phyloP scores from a whole-genome alignment of 2,797 vertebrate species.

The Nannoperca obscura region DNA sequence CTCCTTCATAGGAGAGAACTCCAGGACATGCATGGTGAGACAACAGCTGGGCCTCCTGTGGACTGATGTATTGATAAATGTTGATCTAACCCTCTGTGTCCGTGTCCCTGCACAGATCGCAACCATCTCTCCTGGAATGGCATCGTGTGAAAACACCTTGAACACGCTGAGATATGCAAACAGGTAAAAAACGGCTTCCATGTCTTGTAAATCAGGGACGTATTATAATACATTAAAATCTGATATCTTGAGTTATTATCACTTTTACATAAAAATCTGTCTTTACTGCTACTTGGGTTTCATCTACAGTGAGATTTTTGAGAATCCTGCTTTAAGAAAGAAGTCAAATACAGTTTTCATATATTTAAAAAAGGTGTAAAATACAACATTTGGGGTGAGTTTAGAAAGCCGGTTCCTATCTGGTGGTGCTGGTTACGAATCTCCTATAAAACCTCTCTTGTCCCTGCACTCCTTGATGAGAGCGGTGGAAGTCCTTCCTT shows the following conservation, averaged over 20 bases:
- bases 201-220: not conserved
- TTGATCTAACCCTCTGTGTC: not conserved
- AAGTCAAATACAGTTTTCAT: not conserved
- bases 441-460: too few species aligned
- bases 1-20: constrained; percentile 99
- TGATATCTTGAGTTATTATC: not conserved
- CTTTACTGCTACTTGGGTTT: too few species aligned
- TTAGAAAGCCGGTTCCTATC: too few species aligned
- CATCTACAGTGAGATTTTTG: too few species aligned
- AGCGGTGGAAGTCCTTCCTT: not conserved
- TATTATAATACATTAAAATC: not conserved
- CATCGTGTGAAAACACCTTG: constrained; percentile 98
- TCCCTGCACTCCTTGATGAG: too few species aligned
- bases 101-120: constrained; percentile 88
- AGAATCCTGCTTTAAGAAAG: not conserved
- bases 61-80: too few species aligned
- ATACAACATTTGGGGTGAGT: too few species aligned
- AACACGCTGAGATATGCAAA: constrained; percentile 98
- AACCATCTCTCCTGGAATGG: constrained; percentile 98
- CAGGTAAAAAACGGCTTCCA: constrained; percentile 84
- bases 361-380: too few species aligned
- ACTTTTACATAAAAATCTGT: not conserved
- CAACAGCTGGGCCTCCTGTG: too few species aligned
- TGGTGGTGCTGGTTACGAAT: too few species aligned
- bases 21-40: constrained; percentile 97